These are phyloP conservation scores for Drosophila buzzatii DNA, from an alignment of 2,888 invertebrate species.

Conservation along the genomic window DNA sequence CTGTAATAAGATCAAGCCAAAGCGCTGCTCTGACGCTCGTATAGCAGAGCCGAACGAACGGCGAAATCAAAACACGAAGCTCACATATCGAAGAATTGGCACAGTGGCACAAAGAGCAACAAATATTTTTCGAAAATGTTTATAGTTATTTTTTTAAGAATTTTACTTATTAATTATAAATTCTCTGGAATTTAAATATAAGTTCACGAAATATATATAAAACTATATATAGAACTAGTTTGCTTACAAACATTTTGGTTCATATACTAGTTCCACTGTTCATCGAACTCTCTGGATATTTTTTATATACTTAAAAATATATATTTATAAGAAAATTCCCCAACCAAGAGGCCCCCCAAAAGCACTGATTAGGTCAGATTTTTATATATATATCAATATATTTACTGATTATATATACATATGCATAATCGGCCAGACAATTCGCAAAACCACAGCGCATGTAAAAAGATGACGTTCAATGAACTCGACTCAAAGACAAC, in stretches of 20 bases:
- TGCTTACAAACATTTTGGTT: background rate
- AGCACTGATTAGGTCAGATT: background rate
- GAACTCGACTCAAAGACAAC: conserved; percentile 32
- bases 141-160: background rate
- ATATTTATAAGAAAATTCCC: background rate
- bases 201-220: no score
- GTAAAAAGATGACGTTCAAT: conserved; percentile 43
- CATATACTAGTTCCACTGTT: background rate
- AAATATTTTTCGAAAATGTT: conserved; percentile 5
- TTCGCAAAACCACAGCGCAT: conserved; percentile 2
- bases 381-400: background rate
- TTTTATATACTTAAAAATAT: background rate
- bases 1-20: conserved; percentile 65
- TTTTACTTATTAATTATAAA: no score
- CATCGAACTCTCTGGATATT: background rate
- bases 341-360: background rate
- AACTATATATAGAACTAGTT: background rate
- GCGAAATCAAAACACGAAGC: conserved; percentile 17
- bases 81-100: conserved; percentile 29
- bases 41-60: conserved; percentile 19
- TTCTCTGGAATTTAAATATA: no score
- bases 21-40: conserved; percentile 42
- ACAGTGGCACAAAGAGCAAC: conserved; percentile 36
- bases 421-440: conserved; percentile 15
- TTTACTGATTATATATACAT: background rate